Evolutionary conservation across 2,797 vertebrate species (phyloP).

Genomic region (Lepilemur ruficaudatus): DNA sequence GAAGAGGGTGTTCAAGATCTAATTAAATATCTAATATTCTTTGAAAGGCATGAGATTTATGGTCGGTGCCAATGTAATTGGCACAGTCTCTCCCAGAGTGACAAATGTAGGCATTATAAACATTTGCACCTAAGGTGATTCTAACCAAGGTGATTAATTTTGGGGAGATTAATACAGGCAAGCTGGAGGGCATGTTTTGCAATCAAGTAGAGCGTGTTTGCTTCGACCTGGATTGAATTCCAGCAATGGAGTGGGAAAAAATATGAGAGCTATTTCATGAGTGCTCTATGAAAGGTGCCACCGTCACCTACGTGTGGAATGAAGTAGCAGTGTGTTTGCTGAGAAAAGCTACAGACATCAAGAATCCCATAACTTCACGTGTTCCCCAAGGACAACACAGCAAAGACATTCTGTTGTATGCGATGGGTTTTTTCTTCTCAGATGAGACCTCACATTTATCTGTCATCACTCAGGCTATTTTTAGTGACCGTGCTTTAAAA

Average conservation of each 20-base stretch:
- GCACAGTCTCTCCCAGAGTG: neutral
- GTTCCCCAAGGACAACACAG: constrained; percentile 8
- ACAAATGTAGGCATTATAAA: constrained; percentile 44
- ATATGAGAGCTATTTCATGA: neutral
- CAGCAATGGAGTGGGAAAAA: neutral
- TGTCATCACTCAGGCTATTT: constrained; percentile 59
- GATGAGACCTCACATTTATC: neutral
- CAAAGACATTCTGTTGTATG: neutral
- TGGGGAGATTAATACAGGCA: constrained; percentile 9
- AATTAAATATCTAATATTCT: constrained; percentile 71
- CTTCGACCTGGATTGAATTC: neutral
- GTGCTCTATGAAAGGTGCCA: fast-evolving
- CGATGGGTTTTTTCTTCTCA: constrained; percentile 20
- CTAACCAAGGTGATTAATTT: constrained; percentile 59
- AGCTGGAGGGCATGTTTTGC: constrained; percentile 13
- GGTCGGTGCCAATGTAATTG: constrained; percentile 6
- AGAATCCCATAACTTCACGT: neutral
- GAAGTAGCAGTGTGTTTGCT: neutral
- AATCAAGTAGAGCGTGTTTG: neutral
- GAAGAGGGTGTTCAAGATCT: constrained; percentile 56
- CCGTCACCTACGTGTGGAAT: neutral
- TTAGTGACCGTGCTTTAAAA: constrained; percentile 55
- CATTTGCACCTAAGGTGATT: neutral
- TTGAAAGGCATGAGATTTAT: constrained; percentile 54
- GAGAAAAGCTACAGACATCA: neutral